phyloP scores from a whole-genome alignment of 2,888 invertebrate genomes.

The Branchipolynoe longqiensis region DNA sequence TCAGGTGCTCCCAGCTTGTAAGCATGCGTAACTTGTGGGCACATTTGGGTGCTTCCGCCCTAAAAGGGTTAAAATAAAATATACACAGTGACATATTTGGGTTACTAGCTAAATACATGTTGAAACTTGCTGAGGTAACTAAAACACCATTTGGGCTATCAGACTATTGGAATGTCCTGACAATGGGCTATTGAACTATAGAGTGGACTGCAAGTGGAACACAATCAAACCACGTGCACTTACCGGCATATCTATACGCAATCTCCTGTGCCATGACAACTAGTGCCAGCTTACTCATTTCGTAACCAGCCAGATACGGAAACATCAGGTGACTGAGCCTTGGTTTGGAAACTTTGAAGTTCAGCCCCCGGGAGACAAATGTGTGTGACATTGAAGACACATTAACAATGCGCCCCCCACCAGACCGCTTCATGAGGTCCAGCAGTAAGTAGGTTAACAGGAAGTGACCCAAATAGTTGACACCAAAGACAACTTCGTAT shows the following conservation, averaged over 20 bases:
- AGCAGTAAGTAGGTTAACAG: constrained; percentile 90
- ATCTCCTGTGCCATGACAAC: constrained; percentile 4
- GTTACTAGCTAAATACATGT: no score
- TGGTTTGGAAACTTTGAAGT: not conserved
- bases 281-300: constrained; percentile 42
- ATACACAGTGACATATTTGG: no score
- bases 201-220: not conserved
- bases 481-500: constrained; percentile 91
- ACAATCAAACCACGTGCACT: not conserved
- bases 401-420: constrained; percentile 89
- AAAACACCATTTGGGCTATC: no score
- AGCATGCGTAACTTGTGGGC: no score
- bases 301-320: constrained; percentile 24
- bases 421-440: constrained; percentile 82
- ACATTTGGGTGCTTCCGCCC: no score
- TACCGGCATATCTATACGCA: constrained; percentile 21
- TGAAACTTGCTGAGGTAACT: no score
- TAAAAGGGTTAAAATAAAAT: no score
- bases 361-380: not conserved
- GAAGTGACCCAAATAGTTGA: constrained; percentile 94
- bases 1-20: no score
- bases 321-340: not conserved
- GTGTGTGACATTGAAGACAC: constrained; percentile 86
- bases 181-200: not conserved
- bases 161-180: not conserved